Base-by-base conservation (phyloP, 1,140 invertebrate species). In the Tigriopus japonicus region DNA sequence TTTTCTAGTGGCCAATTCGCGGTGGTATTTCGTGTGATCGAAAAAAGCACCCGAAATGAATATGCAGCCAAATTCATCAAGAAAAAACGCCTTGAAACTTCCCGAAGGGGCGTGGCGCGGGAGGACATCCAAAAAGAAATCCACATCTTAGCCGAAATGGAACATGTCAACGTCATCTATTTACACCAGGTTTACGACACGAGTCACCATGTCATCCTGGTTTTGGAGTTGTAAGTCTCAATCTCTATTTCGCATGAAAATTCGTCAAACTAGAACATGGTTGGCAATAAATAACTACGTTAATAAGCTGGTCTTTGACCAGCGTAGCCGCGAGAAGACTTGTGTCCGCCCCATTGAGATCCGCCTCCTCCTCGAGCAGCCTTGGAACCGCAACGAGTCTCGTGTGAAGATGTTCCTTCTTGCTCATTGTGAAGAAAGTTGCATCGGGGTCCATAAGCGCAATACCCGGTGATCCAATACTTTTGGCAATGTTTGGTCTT, bases 21-120 rank as follows among this genome's bases (percentile, higher is more conserved):
- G 5, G 71, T 75, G 49, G 77, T 78, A 21, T 69, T 70, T 45
- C 67, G 71, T 63, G 76, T 74, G 56, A 66, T 65, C 24, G 66
- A 74, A 28, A 69, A 67, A 56, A 62, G 23, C 14, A 74, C 73
- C 7, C 65, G 71, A 6, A 60, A 65, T 15, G 70, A 73, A 62
- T 77, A 71, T 68, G 77, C 77, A 6, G 77, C 76, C 35, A 78
- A 78, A 66, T 79, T 75, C 66, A 76, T 78, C 52, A 67, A 72
- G 58, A 79, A 79, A 63, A 64, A 72, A 6, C 68, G 76, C 17
- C 70, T 72, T 63, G 69, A 68, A 3, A 68, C 67, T 10, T 66
- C 66, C 45, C 63, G 74, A 17, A 62, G 71, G 14, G 74, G 74
- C 56, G 75, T 78, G 14, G 71, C 76, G 45, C 68, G 69, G 19